Evolutionary conservation across 2,888 invertebrate species (phyloP).

Genomic region (Microlaimidae sp.): DNA sequence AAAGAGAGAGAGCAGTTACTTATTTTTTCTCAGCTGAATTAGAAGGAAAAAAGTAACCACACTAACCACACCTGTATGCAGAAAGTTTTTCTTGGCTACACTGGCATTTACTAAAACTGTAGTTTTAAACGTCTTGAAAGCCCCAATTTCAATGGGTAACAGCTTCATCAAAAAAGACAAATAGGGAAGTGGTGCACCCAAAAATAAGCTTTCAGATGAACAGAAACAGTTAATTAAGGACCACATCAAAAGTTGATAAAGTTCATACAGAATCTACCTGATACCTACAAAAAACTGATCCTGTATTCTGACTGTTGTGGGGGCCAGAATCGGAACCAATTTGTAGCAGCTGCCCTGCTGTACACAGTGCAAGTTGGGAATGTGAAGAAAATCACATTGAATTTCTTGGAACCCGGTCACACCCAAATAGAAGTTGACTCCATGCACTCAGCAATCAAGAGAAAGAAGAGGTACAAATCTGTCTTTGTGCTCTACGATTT

Average conservation of each 20-base stretch:
- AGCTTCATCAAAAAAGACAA: not conserved
- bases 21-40: no score
- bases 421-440: constrained; percentile 12
- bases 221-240: not conserved
- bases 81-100: not conserved
- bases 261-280: constrained; percentile 6
- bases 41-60: no score
- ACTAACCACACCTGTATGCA: no score
- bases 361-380: not conserved
- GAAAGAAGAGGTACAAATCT: not conserved
- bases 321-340: no score
- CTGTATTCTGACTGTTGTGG: constrained; percentile 9
- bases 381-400: not conserved
- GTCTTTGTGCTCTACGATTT: not conserved
- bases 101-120: not conserved
- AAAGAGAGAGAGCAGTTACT: no score
- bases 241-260: constrained; percentile 8
- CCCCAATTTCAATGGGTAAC: not conserved
- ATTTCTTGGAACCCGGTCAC: constrained; percentile 8
- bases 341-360: constrained; percentile 8
- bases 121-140: not conserved
- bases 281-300: not conserved
- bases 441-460: constrained; percentile 5
- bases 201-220: not conserved
- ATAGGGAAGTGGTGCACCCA: not conserved